phyloP scores from a whole-genome alignment of 2,797 vertebrate species.

The Cacajao melanocephalus region DNA sequence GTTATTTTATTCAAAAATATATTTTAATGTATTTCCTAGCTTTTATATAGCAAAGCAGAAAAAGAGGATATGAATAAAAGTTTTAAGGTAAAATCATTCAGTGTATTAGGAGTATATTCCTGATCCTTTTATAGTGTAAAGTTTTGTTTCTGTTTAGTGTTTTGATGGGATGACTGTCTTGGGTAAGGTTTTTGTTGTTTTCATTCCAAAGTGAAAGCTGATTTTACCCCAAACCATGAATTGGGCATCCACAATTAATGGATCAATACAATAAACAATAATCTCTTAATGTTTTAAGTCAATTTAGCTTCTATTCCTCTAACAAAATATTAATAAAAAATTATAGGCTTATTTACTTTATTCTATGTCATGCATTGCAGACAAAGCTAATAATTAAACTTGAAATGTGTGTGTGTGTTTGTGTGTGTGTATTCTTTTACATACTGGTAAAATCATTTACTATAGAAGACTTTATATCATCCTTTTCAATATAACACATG shows the following conservation, averaged over 20 bases:
- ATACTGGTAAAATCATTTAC: constrained; percentile 51
- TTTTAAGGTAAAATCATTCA: background rate
- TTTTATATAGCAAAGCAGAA: background rate
- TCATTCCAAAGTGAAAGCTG: background rate
- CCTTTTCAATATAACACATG: constrained; percentile 4
- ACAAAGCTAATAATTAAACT: background rate
- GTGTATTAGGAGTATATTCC: background rate
- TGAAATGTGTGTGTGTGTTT: background rate
- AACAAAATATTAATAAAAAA: constrained; percentile 26
- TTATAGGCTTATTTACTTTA: constrained; percentile 30
- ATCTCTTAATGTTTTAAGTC: background rate
- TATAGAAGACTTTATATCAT: background rate
- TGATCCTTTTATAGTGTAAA: background rate
- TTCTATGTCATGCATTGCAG: background rate
- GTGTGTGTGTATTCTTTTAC: background rate
- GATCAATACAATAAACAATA: background rate
- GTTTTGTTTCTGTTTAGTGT: background rate
- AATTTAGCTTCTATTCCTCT: constrained; percentile 37
- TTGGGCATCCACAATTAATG: background rate
- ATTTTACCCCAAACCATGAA: constrained; percentile 34
- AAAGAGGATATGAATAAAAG: background rate
- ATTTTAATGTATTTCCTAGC: background rate
- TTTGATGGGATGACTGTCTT: background rate
- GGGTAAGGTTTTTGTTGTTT: constrained; percentile 10
- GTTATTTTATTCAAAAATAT: constrained; percentile 3